These are phyloP conservation scores for Centropus bengalensis DNA, from an alignment of 2,113 vertebrate species.

Conservation along the genomic window DNA sequence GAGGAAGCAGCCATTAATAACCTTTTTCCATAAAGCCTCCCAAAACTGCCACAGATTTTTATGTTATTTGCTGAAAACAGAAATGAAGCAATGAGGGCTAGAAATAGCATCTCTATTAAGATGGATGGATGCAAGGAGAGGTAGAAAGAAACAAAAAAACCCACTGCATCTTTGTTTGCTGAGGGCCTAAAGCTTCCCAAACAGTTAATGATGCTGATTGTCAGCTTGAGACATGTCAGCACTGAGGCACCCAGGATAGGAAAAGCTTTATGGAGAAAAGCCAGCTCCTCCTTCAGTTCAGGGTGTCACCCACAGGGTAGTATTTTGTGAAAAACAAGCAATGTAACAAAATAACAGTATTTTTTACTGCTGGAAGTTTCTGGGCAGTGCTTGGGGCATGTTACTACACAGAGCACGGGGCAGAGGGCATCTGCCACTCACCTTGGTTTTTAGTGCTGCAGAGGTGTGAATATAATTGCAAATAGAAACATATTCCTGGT, in stretches of 20 bases:
- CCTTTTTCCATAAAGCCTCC: neutral
- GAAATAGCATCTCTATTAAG: constrained; percentile 10
- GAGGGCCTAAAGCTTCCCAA: neutral
- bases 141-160: neutral
- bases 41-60: constrained; percentile 33
- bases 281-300: neutral
- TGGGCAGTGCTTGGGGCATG: neutral
- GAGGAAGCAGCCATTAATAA: constrained; percentile 27
- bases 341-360: neutral
- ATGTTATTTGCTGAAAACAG: constrained; percentile 9
- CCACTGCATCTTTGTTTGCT: neutral
- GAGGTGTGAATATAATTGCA: neutral
- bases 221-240: neutral
- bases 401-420: neutral
- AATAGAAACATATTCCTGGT: neutral
- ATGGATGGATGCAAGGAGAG: neutral
- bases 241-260: neutral
- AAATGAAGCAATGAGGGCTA: neutral
- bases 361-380: neutral
- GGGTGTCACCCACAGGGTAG: neutral
- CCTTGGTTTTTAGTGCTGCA: neutral
- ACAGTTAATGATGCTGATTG: accelerated
- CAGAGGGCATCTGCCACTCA: neutral
- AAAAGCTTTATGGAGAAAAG: neutral
- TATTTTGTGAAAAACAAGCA: neutral